These are phyloP conservation scores for Neostethus bicornis DNA, from an alignment of 2,797 vertebrate species.

Conservation along the genomic window DNA sequence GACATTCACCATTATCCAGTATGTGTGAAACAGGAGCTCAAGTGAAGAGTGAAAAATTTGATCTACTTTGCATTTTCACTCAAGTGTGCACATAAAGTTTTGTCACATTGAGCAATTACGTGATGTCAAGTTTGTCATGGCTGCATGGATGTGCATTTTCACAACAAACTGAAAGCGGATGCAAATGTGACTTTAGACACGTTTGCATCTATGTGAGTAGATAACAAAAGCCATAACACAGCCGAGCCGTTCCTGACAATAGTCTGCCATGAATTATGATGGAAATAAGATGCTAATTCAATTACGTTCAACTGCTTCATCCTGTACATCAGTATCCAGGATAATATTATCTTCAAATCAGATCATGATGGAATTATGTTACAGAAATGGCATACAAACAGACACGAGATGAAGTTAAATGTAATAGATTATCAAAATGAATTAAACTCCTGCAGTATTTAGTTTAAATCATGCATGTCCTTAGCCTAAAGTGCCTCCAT, in stretches of 20 bases:
- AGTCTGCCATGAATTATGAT: background rate
- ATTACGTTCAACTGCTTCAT: background rate
- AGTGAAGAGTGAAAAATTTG: background rate
- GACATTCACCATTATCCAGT: constrained; percentile 42
- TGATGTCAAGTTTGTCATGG: constrained; percentile 1
- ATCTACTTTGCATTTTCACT: background rate
- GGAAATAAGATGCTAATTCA: background rate
- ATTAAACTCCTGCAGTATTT: background rate
- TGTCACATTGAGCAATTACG: background rate
- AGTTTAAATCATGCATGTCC: too few relatives aligned
- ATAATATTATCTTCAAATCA: background rate
- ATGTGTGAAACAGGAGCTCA: background rate
- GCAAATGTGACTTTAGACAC: too few relatives aligned
- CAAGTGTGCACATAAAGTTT: background rate
- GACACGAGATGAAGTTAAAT: background rate
- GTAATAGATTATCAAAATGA: background rate
- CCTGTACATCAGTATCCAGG: background rate
- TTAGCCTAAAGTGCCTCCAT: too few relatives aligned
- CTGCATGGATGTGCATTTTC: background rate
- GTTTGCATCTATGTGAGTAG: too few relatives aligned
- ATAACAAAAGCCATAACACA: too few relatives aligned
- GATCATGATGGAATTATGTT: background rate
- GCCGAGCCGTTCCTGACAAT: background rate
- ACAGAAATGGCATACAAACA: background rate
- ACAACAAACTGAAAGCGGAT: too few relatives aligned